Base-by-base conservation (phyloP, 2,113 vertebrate genomes). In the Lampris megalopsis region DNA sequence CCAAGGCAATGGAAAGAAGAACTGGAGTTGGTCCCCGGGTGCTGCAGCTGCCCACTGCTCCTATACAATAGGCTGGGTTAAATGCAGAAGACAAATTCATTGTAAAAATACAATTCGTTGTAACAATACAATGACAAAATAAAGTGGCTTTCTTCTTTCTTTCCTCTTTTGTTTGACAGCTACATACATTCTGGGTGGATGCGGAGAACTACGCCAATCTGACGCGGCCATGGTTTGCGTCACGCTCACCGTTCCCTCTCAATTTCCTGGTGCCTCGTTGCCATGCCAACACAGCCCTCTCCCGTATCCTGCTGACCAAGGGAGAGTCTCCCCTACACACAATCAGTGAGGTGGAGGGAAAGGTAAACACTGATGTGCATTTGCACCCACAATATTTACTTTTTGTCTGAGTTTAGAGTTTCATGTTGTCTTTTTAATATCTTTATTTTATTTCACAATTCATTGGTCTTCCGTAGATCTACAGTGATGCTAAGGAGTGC, bases 181-280 rank as follows among this genome's bases (percentile, higher is more conserved):
- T 99, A 83, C 97, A 99, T 87, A 98, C 97, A n/a, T 99, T 99
- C 91, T 99, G 98, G 98, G 94, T 99, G 75, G 98, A 99, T 60
- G 89, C 94, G 61, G 97, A 99, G 87, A 99, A 99, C 92, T 99
- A 99, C 75, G 93, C 94, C 81, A 95, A 86, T 85, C 85, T 99
- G 88, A 99, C 97, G 60, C 94, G 97, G 73, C 98, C 98, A 0
- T 99, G 98, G 97, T 98, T 97, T 89, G 95, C 96, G 36, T 97
- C 98, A 61, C 96, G 80, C 71, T 97, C 96, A 79, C 95, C 97
- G 0, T 99, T 99, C 83, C 98, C 97, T 0, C 87, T 99, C 52
- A 97, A 94, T 85, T 95, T 97, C 81, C 94, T 97, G 56, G 89
- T 98, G 13, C 98, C 98, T 36, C 90, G 94, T 83, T 94, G 93